Evolutionary conservation across 2,113 vertebrate species (phyloP), one percentile per base, ranked within the genome.

Genomic region (Solea solea): DNA sequence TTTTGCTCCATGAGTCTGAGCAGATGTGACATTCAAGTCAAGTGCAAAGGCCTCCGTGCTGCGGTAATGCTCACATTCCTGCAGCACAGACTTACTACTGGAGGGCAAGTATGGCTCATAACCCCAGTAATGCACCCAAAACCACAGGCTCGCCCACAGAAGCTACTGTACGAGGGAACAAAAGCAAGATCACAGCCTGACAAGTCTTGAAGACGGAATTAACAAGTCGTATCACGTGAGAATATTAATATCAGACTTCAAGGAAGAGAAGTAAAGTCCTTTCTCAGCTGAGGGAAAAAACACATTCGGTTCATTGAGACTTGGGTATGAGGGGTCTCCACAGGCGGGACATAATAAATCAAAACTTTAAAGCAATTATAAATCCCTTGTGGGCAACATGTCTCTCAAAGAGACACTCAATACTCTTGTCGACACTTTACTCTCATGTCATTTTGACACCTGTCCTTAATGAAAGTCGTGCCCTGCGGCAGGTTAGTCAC

Each of bases 51-150:
- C 59, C 34, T 67, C 44, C 0, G 11, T 7, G 52, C 51, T 52
- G 42, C 40, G 49, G 64, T 41, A 13, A 16, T 3, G 52, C 56
- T 69, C 8, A 73, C 76, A 83, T 88, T 88, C 84, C 83, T 86
- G 73, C 67, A 44, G 25, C 46, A 11, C 45, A 59, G 49, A 34
- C 69, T 78, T 46, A 52, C 46, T 7, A 70, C 77, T 62, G 5
- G 12, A 72, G 75, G 72, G 66, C 56, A 69, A 55, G 56, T 14
- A 1, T 16, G 44, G 52, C 1, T 78, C 56, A 51, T 64, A 40
- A 80, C 46, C 28, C 4, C 4, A 8, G 28, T 25, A 5, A 53
- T 1, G 50, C 60, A n/a, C 16, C 48, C 59, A 21, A 5, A 50
- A 52, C 52, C 8, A 8, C 45, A 56, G 5, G 7, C 59, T 34